These are phyloP conservation scores for Limnephilus rhombicus DNA, from an alignment of 2,888 invertebrate species.

Conservation along the genomic window DNA sequence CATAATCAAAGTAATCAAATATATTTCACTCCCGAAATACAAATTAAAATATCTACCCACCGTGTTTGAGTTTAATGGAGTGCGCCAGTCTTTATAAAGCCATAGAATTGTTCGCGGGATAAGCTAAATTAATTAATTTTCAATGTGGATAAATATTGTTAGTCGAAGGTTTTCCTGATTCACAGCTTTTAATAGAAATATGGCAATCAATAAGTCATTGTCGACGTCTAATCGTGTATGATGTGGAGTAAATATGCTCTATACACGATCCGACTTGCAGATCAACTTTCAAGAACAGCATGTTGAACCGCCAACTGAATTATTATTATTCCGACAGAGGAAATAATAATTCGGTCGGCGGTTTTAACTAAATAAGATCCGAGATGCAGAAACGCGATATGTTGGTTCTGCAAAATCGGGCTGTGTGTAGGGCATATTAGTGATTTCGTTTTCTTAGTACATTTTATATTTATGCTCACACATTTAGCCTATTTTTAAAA, in stretches of 20 bases:
- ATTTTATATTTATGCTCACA: too few species aligned
- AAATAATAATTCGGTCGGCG: too few species aligned
- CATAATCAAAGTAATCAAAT: conserved; percentile 39
- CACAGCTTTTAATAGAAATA: neutral
- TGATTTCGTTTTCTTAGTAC: too few species aligned
- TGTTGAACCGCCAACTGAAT: too few species aligned
- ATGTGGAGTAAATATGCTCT: neutral
- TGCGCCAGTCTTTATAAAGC: neutral
- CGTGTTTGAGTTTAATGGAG: conserved; percentile 5
- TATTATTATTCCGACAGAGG: too few species aligned
- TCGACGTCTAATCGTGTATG: neutral
- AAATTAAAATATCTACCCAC: conserved; percentile 20
- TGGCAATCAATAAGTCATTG: neutral
- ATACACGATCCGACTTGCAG: too few species aligned
- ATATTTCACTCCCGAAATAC: conserved; percentile 12
- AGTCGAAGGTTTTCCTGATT: neutral
- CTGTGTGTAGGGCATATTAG: too few species aligned
- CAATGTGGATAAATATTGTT: neutral
- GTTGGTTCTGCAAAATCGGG: too few species aligned
- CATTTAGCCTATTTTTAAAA: too few species aligned
- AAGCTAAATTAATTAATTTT: conserved; percentile 28
- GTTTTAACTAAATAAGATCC: too few species aligned
- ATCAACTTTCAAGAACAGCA: too few species aligned
- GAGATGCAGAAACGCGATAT: too few species aligned
- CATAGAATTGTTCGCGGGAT: neutral